phyloP scores from a whole-genome alignment of 2,888 invertebrate genomes.

The Fabriciana adippe region DNA sequence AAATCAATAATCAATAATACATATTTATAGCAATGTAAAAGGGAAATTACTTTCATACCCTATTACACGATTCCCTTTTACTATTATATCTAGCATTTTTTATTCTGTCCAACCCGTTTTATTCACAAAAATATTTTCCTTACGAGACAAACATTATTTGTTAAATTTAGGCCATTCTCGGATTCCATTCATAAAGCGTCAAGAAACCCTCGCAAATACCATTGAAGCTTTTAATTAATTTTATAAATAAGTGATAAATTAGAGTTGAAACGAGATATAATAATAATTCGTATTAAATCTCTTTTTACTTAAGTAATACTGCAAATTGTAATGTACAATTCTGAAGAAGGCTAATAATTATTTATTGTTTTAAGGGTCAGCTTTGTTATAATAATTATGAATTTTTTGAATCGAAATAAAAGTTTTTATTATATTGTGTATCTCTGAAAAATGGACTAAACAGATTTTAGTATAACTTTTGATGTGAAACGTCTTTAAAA shows the following conservation, averaged over 20 bases:
- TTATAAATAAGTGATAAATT: conserved; percentile 26
- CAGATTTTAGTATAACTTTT: too few species aligned
- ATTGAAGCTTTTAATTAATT: conserved; percentile 24
- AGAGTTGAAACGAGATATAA: conserved; percentile 17
- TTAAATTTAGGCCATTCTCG: conserved; percentile 17
- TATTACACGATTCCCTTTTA: too few species aligned
- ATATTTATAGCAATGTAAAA: too few species aligned
- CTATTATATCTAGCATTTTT: background rate
- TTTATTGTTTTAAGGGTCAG: too few species aligned
- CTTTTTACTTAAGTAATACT: conserved; percentile 19
- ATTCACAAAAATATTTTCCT: conserved; percentile 1
- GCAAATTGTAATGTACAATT: conserved; percentile 6
- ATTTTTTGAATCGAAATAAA: too few species aligned
- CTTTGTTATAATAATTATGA: too few species aligned
- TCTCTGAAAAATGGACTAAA: too few species aligned
- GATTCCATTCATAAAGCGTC: conserved; percentile 9
- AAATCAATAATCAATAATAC: too few species aligned
- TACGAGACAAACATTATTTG: conserved; percentile 6
- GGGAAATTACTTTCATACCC: too few species aligned
- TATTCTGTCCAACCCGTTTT: background rate
- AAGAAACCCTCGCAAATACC: conserved; percentile 18
- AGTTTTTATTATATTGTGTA: too few species aligned
- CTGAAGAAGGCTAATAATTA: background rate
- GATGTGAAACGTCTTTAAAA: too few species aligned
- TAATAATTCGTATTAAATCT: conserved; percentile 11